Conservation (phyloP, 1,140 invertebrate species). For the Zaprionus inermis region DNA sequence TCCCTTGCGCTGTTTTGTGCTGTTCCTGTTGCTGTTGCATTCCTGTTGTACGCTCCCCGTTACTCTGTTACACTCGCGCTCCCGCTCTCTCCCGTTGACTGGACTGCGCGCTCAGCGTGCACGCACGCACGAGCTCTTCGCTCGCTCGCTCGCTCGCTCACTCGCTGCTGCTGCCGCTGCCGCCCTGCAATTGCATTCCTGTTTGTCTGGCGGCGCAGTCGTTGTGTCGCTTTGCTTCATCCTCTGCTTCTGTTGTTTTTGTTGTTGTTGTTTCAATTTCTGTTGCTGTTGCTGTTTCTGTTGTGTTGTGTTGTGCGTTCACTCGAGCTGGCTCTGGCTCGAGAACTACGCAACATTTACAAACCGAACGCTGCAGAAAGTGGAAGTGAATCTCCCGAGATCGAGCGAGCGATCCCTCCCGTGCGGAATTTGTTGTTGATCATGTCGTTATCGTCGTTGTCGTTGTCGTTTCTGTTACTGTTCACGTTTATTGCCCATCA, state of each 20-base stretch:
- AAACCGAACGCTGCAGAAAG: constrained; percentile 78
- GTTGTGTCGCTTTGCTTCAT: constrained; percentile 43
- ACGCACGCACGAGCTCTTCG: constrained; percentile 40
- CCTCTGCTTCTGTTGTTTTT: constrained; percentile 47
- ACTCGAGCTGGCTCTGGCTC: constrained; percentile 39
- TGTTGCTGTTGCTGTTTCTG: constrained; percentile 27
- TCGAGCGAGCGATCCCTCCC: constrained; percentile 1
- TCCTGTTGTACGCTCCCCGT: constrained; percentile 44
- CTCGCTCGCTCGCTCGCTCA: constrained; percentile 29
- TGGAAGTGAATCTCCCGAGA: constrained; percentile 69
- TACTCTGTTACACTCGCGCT: constrained; percentile 33
- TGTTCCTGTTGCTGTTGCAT: constrained; percentile 30
- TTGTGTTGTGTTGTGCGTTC: constrained; percentile 36
- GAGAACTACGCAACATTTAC: constrained; percentile 79
- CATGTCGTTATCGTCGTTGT: constrained; percentile 39
- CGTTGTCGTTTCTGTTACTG: constrained; percentile 48
- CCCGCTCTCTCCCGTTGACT: constrained; percentile 38
- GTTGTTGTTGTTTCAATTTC: constrained; percentile 19
- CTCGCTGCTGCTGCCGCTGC: constrained; percentile 17
- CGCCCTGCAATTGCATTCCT: constrained; percentile 75
- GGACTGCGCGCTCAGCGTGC: constrained; percentile 22
- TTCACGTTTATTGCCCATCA: constrained; percentile 30
- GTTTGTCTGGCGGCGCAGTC: constrained; percentile 48
- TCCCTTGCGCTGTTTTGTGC: constrained; percentile 2
- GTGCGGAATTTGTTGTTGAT: constrained; percentile 27